Evolutionary conservation across 2,113 vertebrate species (phyloP).

Genomic region (Trachemys scripta): DNA sequence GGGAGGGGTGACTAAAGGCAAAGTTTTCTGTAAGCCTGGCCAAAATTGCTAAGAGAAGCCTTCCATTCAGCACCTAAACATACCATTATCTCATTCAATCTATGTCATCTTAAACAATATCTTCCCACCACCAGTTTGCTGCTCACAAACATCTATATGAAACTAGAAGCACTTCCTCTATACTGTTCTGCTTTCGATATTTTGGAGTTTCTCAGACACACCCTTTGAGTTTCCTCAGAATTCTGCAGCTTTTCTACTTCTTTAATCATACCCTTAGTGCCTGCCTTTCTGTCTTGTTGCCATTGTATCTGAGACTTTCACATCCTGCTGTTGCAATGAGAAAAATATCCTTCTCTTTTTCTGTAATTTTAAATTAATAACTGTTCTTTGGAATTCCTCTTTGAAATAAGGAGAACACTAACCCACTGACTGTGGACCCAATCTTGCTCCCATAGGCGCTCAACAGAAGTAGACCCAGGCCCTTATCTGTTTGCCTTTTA

Average conservation of each 20-base stretch:
- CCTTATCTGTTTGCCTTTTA: not conserved
- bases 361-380: not conserved
- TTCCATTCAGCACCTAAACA: not conserved
- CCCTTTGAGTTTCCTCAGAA: not conserved
- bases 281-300: constrained; percentile 1
- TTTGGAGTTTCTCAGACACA: not conserved
- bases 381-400: not conserved
- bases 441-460: not conserved
- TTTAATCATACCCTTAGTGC: not conserved
- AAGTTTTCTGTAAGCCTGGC: not conserved
- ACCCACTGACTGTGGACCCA: not conserved
- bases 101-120: not conserved
- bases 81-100: not conserved
- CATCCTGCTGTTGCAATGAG: not conserved
- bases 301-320: not conserved
- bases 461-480: not conserved
- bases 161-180: constrained; percentile 55
- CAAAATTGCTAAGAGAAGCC: not conserved
- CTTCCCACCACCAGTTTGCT: constrained; percentile 27
- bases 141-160: constrained; percentile 52
- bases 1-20: not conserved
- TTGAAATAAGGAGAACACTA: not conserved
- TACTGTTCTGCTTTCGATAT: constrained; percentile 46
- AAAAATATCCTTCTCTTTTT: not conserved
- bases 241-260: not conserved